These are phyloP conservation scores for Agrotis ipsilon DNA, from an alignment of 2,888 invertebrate genomes.

Conservation along the genomic window DNA sequence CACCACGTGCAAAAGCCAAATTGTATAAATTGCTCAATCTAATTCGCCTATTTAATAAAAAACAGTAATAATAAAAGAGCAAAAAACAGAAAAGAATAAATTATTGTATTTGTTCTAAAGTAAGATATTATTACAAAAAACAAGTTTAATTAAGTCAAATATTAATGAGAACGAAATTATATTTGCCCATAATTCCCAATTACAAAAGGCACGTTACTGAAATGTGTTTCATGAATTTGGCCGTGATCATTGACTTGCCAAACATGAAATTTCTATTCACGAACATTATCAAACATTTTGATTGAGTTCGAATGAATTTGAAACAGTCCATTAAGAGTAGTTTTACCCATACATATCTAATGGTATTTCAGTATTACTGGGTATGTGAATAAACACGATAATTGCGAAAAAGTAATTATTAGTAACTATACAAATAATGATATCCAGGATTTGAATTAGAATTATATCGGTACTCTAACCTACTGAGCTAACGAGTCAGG, in stretches of 20 bases:
- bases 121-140: not conserved
- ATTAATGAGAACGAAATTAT: slow-evolving; percentile 10
- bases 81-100: not conserved
- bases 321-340: not conserved
- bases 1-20: too few species aligned
- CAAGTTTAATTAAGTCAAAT: not conserved
- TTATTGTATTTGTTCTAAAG: slow-evolving; percentile 12
- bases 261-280: slow-evolving; percentile 16
- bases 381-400: too few species aligned
- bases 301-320: slow-evolving; percentile 1
- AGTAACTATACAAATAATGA: too few species aligned
- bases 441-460: too few species aligned
- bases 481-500: too few species aligned
- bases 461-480: too few species aligned
- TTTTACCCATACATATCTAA: not conserved
- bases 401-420: too few species aligned
- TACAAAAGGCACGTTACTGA: slow-evolving; percentile 8
- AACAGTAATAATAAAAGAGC: not conserved
- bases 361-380: slow-evolving; percentile 4
- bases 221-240: slow-evolving; percentile 6
- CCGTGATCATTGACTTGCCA: not conserved
- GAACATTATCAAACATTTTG: slow-evolving; percentile 8
- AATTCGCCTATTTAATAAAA: not conserved
- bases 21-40: not conserved
- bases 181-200: not conserved